phyloP scores from a whole-genome alignment of 2,888 invertebrate genomes.

The Synanthedon myopaeformis region DNA sequence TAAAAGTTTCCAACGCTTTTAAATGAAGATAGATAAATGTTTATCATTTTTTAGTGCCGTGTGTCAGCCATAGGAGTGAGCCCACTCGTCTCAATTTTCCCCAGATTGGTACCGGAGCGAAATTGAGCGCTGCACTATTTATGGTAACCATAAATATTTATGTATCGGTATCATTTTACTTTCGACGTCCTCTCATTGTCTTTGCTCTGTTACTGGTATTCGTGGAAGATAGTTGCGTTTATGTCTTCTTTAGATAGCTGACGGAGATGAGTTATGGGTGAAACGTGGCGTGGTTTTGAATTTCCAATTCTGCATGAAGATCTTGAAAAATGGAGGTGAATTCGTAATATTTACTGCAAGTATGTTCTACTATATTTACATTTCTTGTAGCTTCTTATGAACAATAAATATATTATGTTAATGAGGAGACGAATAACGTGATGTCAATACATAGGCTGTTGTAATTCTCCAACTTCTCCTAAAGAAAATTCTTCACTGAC shows the following conservation, averaged over 20 bases:
- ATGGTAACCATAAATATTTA: conserved; percentile 48
- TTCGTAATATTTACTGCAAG: too few species aligned
- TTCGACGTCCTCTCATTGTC: conserved; percentile 19
- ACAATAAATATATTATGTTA: too few species aligned
- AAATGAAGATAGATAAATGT: neutral
- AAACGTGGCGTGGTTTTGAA: neutral
- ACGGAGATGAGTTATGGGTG: neutral
- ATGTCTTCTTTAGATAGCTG: conserved; percentile 8
- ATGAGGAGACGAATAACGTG: too few species aligned
- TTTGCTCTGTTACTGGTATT: conserved; percentile 7
- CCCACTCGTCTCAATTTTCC: conserved; percentile 34
- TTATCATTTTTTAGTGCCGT: conserved; percentile 2
- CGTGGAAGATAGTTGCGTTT: conserved; percentile 8
- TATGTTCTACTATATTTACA: too few species aligned
- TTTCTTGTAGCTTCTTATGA: too few species aligned
- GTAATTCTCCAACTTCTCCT: too few species aligned
- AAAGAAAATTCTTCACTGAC: too few species aligned
- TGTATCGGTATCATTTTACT: conserved; percentile 44
- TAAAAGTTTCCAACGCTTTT: too few species aligned
- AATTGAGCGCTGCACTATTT: conserved; percentile 35
- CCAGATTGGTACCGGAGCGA: conserved; percentile 27
- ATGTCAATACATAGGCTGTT: too few species aligned
- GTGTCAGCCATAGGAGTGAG: conserved; percentile 7
- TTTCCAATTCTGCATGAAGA: too few species aligned
- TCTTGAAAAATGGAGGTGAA: too few species aligned